Evolutionary conservation across 2,113 vertebrate genomes (phyloP), one percentile per base, ranked within the genome.

Genomic region (Catharus bicknelli): DNA sequence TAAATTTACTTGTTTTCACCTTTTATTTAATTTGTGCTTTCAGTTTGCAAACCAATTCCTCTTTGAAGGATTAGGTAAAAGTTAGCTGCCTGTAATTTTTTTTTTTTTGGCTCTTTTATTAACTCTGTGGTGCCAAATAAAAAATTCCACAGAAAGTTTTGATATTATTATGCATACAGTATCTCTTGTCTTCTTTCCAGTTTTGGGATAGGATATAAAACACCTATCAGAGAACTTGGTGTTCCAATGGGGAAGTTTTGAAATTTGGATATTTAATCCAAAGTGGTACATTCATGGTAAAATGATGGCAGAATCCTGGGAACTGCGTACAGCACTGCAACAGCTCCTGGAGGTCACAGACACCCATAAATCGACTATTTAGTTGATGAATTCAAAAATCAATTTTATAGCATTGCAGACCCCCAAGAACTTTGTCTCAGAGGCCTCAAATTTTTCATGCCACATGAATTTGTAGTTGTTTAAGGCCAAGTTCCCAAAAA

Each of bases 151-250:
- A 16, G 11, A 30, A 77, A 38, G 3, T 21, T 59, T 75, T 62
- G 5, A 10, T 70, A 40, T 20, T 55, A 21, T 64, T 79, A 38
- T 1, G 1, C 3, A 1, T 8, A 30, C 3, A 32, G 3, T 23
- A 21, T 50, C 15, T 73, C 15, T 38, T 38, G 7, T 30, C 50
- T 67, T 62, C 30, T 42, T 29, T 83, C 43, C 27, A 22, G 11
- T 53, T 63, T 83, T 50, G 9, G 11, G 3, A 8, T 81, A 8
- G 8, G 20, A 20, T 63, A 45, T 55, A 26, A 73, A 9, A 50
- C 21, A 23, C 5, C 47, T 74, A 10, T 53, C 34, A 72, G 54
- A 55, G 20, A 55, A 42, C 6, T 2, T n/a, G 9, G 10, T 45
- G 15, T 42, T 90, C 54, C 48, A 59, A 2, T 9, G 7, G 14